Base-by-base conservation (phyloP, 30 jellyfish, hydroid and myxozoan species). In the Mastigias papua region DNA sequence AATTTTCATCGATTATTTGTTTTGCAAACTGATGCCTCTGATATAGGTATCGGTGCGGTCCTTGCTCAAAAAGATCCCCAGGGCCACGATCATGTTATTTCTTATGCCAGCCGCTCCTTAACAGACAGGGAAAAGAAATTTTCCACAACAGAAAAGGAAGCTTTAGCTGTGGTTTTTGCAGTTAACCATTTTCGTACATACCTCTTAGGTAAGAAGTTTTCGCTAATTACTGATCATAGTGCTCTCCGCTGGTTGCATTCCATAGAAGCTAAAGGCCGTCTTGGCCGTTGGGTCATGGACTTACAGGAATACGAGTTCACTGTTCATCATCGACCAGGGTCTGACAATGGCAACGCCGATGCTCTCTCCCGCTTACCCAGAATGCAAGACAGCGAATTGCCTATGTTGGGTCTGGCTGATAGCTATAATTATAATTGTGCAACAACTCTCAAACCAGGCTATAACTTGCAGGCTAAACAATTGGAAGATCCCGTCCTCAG, bases 121-220 rank as follows among this genome's bases (percentile, higher is more conserved):
- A 27, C 83, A 15, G 76, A 70, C 42, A 25, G 69, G 54, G 89
- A 84, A 61, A 37, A 58, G 1, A 72, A 72, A 17, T 84, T 48
- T 46, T 63, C 86, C 20, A 79, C 93, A 72, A 84, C 82, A 4
- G 93, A 84, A 54, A 68, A 69, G 73, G 89, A 84, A 72, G 82
- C 82, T 1, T 71, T 84, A 25, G 93, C 93, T 9, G 54, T 72
- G 22, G 73, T 63, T 17, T 54, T 48, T 63, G 93, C 86, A 26
- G 67, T 61, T 32, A 46, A 84, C 49, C 80, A 72, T 48, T 84
- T 70, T 27, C 80, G 76, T 51, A 35, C 77, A n/a, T 82, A 48
- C 37, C 86, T 82, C 22, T 60, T 30, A n/a, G 86, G 86, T 27
- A 29, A 32, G 67, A 46, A 82, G 49, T 82, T 82, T 64, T 33